Percentiles rank a stretch among this genome's conserved stretches.
phyloP scores from a whole-genome alignment of 37 sponge, comb jelly and placozoan species.

The Halisarca cf. caerulea region DNA sequence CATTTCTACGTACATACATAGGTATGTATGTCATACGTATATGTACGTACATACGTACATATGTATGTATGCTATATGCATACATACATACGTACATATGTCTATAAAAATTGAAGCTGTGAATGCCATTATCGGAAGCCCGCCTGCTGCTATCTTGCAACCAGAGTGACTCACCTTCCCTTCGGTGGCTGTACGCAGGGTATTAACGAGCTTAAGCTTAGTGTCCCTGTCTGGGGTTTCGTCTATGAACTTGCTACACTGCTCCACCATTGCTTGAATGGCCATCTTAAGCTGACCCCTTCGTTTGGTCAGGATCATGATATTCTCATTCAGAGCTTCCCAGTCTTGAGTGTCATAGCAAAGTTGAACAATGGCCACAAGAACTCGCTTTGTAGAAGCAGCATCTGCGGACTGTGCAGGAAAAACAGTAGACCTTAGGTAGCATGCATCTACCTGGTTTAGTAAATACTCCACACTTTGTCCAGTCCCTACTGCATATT shows the following conservation, averaged over 20 bases:
- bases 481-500: constrained; percentile 3
- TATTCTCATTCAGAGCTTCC: constrained; percentile 88
- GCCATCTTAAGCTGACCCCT: constrained; percentile 91
- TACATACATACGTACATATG: no score
- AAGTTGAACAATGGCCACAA: constrained; percentile 85
- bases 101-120: not conserved
- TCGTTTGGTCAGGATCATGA: constrained; percentile 83
- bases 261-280: constrained; percentile 91
- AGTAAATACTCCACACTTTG: not conserved
- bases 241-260: constrained; percentile 85
- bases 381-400: constrained; percentile 69
- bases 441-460: no score
- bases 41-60: no score
- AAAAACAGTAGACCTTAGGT: not conserved
- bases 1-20: no score
- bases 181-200: constrained; percentile 89
- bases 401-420: constrained; percentile 80
- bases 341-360: constrained; percentile 89
- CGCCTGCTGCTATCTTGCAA: not conserved
- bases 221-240: constrained; percentile 80
- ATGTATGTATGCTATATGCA: no score
- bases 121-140: not conserved
- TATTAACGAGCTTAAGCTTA: constrained; percentile 88
- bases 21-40: no score
- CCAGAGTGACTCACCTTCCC: constrained; percentile 77